phyloP scores from a whole-genome alignment of 2,113 vertebrate species.

The Piaya cayana region DNA sequence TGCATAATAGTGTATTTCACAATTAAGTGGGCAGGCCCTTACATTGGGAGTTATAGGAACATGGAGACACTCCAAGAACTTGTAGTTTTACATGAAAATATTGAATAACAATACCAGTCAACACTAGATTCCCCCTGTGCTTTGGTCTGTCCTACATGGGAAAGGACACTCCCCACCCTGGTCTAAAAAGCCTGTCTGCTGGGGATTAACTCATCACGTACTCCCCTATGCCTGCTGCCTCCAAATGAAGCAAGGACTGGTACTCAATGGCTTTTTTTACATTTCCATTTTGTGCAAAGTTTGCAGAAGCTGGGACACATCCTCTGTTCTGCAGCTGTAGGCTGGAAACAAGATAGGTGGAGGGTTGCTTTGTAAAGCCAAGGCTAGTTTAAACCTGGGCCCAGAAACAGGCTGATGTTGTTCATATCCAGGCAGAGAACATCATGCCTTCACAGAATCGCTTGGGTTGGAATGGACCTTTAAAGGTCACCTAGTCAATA shows the following conservation, averaged over 20 bases:
- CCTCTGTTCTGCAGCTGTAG: background rate
- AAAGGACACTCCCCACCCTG: background rate
- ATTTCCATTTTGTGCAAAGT: background rate
- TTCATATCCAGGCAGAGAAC: background rate
- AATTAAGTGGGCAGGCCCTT: background rate
- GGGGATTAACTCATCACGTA: background rate
- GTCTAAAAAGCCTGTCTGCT: background rate
- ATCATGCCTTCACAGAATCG: background rate
- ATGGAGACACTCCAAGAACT: background rate
- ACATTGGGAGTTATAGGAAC: background rate
- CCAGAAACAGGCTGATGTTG: fast-evolving
- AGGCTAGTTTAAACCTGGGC: background rate
- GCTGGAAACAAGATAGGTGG: background rate
- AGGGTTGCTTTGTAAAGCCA: background rate
- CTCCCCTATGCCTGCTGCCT: background rate
- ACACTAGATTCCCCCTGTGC: background rate
- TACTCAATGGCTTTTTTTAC: background rate
- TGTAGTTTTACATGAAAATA: background rate
- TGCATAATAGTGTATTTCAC: background rate
- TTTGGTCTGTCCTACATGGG: background rate
- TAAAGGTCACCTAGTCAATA: background rate
- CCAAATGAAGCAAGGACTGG: background rate
- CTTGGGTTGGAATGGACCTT: background rate
- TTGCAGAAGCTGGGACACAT: background rate
- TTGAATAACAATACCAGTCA: background rate